Percentiles rank a stretch among this genome's conserved stretches.
Evolutionary conservation across 2,797 vertebrate species (phyloP).

Genomic region (Hybognathus amarus): DNA sequence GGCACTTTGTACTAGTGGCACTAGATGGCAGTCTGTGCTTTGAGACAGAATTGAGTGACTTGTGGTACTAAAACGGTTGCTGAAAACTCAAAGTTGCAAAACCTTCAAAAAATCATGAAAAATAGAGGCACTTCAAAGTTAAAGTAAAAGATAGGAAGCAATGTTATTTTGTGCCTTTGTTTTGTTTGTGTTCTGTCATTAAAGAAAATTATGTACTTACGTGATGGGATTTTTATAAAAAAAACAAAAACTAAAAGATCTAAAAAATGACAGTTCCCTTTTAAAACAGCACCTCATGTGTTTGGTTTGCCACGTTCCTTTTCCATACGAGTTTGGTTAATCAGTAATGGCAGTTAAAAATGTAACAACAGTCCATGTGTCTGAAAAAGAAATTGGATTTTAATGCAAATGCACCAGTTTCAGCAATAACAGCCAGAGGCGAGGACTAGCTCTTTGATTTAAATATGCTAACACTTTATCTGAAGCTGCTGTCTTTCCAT

Average conservation of each 20-base stretch:
- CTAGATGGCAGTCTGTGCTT: conserved; percentile 39
- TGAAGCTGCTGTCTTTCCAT: conserved; percentile 57
- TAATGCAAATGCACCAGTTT: conserved; percentile 11
- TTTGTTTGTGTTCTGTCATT: conserved; percentile 8
- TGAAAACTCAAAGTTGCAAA: not conserved
- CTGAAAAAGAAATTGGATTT: not conserved
- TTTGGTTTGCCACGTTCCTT: not conserved
- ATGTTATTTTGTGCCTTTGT: not conserved
- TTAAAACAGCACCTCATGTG: conserved; percentile 3
- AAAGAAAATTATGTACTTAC: not conserved
- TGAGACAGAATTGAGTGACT: not conserved
- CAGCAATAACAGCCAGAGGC: conserved; percentile 8
- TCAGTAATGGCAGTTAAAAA: not conserved
- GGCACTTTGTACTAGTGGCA: not conserved
- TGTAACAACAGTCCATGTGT: not conserved
- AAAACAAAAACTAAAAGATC: too few relatives aligned
- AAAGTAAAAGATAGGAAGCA: not conserved
- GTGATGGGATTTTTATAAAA: not conserved
- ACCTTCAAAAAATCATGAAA: not conserved
- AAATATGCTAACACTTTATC: conserved; percentile 57
- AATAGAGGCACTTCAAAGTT: not conserved
- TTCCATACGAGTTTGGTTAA: not conserved
- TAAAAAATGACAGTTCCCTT: not conserved
- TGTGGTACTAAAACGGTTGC: not conserved
- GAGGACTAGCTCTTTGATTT: conserved; percentile 26